A percentile compares a stretch with the other conserved stretches of the same genome.
phyloP scores from a whole-genome alignment of 2,113 vertebrate genomes.

The Datnioides undecimradiatus region DNA sequence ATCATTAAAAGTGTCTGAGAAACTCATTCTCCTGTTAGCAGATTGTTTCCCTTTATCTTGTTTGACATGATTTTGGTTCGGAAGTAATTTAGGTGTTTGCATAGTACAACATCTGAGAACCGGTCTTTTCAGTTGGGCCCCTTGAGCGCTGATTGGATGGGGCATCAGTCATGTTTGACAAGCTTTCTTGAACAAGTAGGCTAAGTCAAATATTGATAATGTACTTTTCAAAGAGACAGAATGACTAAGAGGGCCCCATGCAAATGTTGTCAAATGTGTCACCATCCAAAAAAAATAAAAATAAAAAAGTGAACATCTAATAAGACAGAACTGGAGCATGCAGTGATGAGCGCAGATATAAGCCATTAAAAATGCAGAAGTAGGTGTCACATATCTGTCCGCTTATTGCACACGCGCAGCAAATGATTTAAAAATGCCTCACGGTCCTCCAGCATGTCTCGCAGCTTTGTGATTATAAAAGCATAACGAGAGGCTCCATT shows the following conservation, averaged over 20 bases:
- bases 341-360: constrained; percentile 19
- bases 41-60: constrained; percentile 5
- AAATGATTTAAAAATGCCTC: constrained; percentile 53
- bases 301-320: neutral
- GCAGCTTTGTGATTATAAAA: constrained; percentile 34
- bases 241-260: neutral
- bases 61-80: constrained; percentile 23
- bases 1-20: constrained; percentile 20
- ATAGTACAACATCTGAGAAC: constrained; percentile 20
- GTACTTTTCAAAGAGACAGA: constrained; percentile 24
- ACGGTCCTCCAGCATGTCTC: constrained; percentile 32
- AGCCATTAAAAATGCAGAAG: constrained; percentile 33
- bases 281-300: neutral
- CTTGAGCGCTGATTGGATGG: neutral
- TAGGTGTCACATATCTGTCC: constrained; percentile 43
- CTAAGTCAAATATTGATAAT: constrained; percentile 56
- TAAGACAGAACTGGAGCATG: constrained; percentile 41
- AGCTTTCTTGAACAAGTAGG: constrained; percentile 20
- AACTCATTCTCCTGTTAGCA: constrained; percentile 29
- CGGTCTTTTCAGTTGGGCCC: constrained; percentile 12
- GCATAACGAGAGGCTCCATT: neutral
- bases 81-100: constrained; percentile 41
- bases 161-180: constrained; percentile 19
- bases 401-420: constrained; percentile 23
- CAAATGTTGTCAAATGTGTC: neutral